Evolutionary conservation across 2,888 invertebrate species (phyloP), one percentile per base, ranked within the genome.

Genomic region (Apamea anceps): DNA sequence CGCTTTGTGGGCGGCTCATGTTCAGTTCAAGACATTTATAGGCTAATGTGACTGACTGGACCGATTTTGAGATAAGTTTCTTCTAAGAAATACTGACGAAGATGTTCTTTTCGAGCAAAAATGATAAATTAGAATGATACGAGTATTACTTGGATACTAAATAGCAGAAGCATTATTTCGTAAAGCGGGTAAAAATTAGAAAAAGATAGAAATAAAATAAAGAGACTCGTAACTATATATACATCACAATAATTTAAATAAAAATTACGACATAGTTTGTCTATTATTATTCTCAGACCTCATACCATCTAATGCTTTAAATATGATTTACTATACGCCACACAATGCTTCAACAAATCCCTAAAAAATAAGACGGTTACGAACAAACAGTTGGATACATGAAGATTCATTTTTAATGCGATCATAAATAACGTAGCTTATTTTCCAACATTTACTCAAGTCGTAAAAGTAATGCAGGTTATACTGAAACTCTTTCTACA

Each of bases 371-470:
- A 81, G 73, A 70, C 15, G n/a, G 18, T 57, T 80, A 63, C 25
- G 54, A 67, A 67, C 48, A 67, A 79, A 84, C 75, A 80, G 74
- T 75, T 75, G 79, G 54, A 67, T 74, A 70, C 67, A 84, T 84
- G 71, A 71, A 77, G 72, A 76, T 67, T 79, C 62, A 84, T 76
- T 74, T 83, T 84, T 70, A 87, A 84, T 72, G 51, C 51, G 57
- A 63, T 75, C 75, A 84, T 84, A 87, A 87, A 84, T 84, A 76
- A 79, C 74, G 45, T 5, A 65, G 71, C 45, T 82, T 82, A 84
- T 73, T 79, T 73, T 72, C 68, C 60, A 77, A 84, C 70, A 74
- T 67, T 82, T 68, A 84, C 83, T 86, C 28, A 42, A 73, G 83
- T 80, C 72, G 65, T 81, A 81, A 76, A 81, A 73, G 63, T 72